A percentile compares a stretch with the other conserved stretches of the same genome.
Evolutionary conservation across 92 coral and sea anemone genomes (phyloP).

Genomic region (Metridium senile): DNA sequence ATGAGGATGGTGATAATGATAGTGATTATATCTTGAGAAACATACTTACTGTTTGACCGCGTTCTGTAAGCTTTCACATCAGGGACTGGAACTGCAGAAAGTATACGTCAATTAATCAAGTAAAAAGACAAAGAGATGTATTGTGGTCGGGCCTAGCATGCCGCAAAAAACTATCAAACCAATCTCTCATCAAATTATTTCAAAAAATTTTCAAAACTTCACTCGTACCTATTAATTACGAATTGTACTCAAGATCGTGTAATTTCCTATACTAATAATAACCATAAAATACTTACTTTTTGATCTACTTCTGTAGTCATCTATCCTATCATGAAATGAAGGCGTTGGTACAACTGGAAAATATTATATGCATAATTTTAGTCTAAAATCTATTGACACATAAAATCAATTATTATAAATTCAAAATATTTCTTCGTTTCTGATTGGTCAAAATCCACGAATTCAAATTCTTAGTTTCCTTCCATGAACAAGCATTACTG

Average conservation of each 20-base stretch:
- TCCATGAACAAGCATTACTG: too few relatives aligned
- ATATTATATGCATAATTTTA: not conserved
- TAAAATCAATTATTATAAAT: too few relatives aligned
- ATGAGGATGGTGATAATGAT: not conserved
- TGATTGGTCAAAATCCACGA: too few relatives aligned
- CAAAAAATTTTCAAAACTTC: not conserved
- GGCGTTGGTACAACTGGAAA: slow-evolving; percentile 81
- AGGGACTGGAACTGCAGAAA: slow-evolving; percentile 8
- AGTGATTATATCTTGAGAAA: too few relatives aligned
- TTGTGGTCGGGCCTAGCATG: not conserved
- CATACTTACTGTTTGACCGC: slow-evolving; percentile 14
- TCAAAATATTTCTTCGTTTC: too few relatives aligned
- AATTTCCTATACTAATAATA: not conserved
- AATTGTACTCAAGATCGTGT: too few relatives aligned
- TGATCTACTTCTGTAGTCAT: slow-evolving; percentile 34
- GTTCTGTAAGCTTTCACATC: not conserved
- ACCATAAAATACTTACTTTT: slow-evolving; percentile 38
- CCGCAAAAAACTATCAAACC: not conserved
- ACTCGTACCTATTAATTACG: too few relatives aligned
- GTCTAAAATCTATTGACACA: not conserved
- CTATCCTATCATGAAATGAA: slow-evolving; percentile 35
- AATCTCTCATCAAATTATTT: not conserved
- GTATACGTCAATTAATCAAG: not conserved
- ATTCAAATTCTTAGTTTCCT: too few relatives aligned
- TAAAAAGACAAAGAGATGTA: not conserved